Evolutionary conservation across 2,888 invertebrate species (phyloP).

Genomic region (Ophioninae sp.): DNA sequence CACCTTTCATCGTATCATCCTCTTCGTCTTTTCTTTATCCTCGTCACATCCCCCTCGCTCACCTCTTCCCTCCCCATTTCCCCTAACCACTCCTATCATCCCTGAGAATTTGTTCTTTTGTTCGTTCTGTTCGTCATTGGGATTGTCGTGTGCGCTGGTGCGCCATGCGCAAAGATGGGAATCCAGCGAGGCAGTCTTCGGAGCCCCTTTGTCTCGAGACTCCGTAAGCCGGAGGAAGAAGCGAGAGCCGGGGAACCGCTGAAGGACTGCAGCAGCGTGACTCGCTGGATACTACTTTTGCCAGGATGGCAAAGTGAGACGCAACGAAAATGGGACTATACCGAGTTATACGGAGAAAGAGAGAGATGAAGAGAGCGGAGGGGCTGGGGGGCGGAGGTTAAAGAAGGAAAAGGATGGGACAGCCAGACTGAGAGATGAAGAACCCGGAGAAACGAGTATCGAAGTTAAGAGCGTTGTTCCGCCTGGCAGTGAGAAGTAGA

Average conservation of each 20-base stretch:
- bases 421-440: not conserved
- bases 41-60: too few relatives aligned
- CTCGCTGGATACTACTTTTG: constrained; percentile 2
- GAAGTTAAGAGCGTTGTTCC: constrained; percentile 7
- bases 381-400: not conserved
- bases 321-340: not conserved
- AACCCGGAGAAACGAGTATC: constrained; percentile 6
- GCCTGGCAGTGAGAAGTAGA: constrained; percentile 1
- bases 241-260: not conserved
- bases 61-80: not conserved
- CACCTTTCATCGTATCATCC: too few relatives aligned
- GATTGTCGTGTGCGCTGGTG: constrained; percentile 13
- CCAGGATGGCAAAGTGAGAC: constrained; percentile 1
- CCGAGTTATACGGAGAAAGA: not conserved
- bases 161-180: not conserved
- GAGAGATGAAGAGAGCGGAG: not conserved
- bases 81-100: not conserved
- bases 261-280: not conserved
- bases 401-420: not conserved
- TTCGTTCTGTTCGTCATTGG: not conserved
- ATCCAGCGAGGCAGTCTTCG: constrained; percentile 10
- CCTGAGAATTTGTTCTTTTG: constrained; percentile 2
- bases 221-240: constrained; percentile 2
- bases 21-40: too few relatives aligned
- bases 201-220: constrained; percentile 17